These are phyloP conservation scores for Pandion haliaetus DNA, from an alignment of 2,113 vertebrate genomes.

Conservation along the genomic window DNA sequence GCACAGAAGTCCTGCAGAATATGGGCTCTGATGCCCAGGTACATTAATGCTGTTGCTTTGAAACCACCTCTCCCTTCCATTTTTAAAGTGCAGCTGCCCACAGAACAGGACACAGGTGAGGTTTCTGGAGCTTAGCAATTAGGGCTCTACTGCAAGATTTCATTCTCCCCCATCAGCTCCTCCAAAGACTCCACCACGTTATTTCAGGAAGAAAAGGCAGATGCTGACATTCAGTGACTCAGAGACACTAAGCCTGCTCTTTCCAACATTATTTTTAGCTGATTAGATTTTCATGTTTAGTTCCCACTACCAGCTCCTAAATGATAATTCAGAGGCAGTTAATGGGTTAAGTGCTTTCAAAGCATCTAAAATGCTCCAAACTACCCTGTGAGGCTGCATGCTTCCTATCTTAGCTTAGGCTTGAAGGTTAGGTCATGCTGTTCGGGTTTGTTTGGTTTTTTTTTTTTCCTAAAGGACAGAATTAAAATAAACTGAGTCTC, in stretches of 20 bases:
- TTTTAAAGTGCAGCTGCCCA: neutral
- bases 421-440: neutral
- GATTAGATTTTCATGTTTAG: neutral
- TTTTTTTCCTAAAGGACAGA: neutral
- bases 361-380: neutral
- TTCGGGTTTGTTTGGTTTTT: neutral
- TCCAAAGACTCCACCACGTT: neutral
- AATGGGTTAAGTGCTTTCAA: neutral
- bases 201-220: conserved; percentile 22
- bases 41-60: neutral
- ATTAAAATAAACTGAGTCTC: neutral
- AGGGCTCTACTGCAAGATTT: neutral
- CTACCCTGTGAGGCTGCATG: neutral
- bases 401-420: neutral
- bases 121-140: neutral
- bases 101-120: neutral
- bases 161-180: neutral
- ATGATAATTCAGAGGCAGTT: neutral
- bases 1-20: neutral
- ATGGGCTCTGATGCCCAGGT: neutral
- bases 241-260: conserved; percentile 17
- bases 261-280: conserved; percentile 14
- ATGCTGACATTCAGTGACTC: conserved; percentile 29
- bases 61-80: neutral
- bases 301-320: neutral